Percentiles rank a stretch among this genome's conserved stretches.
Conservation (phyloP, 2,797 vertebrate species). For the Enteromius anoplus region DNA sequence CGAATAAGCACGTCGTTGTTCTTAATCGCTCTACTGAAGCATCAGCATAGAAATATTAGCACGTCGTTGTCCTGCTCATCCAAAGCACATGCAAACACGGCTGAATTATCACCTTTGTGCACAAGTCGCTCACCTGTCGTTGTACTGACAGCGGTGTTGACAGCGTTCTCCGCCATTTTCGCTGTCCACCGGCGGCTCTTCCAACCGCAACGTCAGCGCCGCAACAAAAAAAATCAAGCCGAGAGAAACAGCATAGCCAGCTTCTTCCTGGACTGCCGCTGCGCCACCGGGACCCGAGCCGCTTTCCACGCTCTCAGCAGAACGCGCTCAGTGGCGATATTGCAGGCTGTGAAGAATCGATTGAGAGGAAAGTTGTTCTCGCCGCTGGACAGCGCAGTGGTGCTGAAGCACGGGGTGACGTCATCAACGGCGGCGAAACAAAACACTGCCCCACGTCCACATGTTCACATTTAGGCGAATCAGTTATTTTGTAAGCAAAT, state of each 20-base stretch:
- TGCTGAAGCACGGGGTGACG: conserved; percentile 38
- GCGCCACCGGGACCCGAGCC: conserved; percentile 22
- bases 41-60: background rate
- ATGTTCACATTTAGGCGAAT: background rate
- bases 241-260: conserved; percentile 48
- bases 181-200: conserved; percentile 31
- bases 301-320: conserved; percentile 52
- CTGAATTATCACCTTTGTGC: background rate
- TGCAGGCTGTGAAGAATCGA: background rate
- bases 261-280: conserved; percentile 20
- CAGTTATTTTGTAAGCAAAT: background rate
- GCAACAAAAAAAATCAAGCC: conserved; percentile 51
- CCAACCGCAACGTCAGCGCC: conserved; percentile 54
- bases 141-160: conserved; percentile 55
- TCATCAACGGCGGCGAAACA: background rate
- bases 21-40: background rate
- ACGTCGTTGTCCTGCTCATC: background rate
- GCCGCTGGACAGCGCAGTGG: conserved; percentile 38
- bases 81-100: background rate
- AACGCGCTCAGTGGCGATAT: background rate
- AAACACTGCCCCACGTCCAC: background rate
- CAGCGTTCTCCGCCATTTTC: conserved; percentile 72
- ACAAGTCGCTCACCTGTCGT: conserved; percentile 67
- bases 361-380: conserved; percentile 1
- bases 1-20: conserved; percentile 10